Base-by-base conservation (phyloP, 2,113 vertebrate genomes). In the Pantherophis guttatus region DNA sequence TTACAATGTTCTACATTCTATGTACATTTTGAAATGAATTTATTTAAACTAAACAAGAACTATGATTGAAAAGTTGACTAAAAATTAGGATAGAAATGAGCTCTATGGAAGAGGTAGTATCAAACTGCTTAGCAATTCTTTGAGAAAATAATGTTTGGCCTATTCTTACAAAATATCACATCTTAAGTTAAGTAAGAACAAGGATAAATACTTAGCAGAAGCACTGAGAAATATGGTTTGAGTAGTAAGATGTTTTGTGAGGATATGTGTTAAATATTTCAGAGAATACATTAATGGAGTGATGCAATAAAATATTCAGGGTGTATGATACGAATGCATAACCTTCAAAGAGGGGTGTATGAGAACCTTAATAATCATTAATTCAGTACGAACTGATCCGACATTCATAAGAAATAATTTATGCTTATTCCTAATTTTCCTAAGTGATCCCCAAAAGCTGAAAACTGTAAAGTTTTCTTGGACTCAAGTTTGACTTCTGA, bases 31-130 rank as follows among this genome's bases (percentile, higher is more conserved):
- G 1, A 29, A 94, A 93, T 93, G 11, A 91, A 86, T 55, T 29
- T 7, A 57, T 57, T 81, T 85, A 62, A 52, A 75, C 0, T 26
- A 10, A 4, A 90, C 13, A 48, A 89, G 23, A 48, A 50, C 23
- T 89, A 39, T 23, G 12, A 53, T 19, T 92, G 85, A 75, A 57
- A 81, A 89, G 33, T 3, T 57, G 29, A 57, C 50, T 92, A 62
- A 81, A 70, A 10, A 54, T 13, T 91, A 29, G 9, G 92, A 92
- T 19, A 90, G 53, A 54, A 93, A 75, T 29, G 91, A 88, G 89
- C 92, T 15, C 12, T 17, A 0, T 1, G 89, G n/a, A 6, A n/a
- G 52, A 65, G 52, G 17, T 57, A 0, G 0, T 3, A 33, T 2
- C 48, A 87, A 92, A 87, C 12, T n/a, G 2, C 10, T 86, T 7